Evolutionary conservation across 2,113 vertebrate species (phyloP).

Genomic region (Tragelaphus imberbis): DNA sequence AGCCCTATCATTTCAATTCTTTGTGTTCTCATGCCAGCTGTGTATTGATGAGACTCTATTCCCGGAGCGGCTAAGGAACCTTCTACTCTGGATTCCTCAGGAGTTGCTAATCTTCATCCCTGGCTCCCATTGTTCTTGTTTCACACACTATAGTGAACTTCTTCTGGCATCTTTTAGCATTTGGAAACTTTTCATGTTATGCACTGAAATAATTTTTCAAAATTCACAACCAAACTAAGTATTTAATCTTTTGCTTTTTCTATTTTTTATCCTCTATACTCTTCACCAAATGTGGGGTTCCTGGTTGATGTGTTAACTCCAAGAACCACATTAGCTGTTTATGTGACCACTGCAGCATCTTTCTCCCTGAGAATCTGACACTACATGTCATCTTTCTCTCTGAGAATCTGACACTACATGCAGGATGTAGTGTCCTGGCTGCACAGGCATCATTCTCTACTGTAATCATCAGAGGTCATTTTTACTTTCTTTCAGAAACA

Average conservation of each 20-base stretch:
- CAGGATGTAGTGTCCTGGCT: no score
- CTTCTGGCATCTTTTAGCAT: neutral
- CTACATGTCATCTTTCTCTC: neutral
- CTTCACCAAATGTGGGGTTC: neutral
- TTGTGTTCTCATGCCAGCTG: neutral
- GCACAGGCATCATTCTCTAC: neutral
- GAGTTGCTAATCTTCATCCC: neutral
- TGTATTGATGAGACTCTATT: neutral
- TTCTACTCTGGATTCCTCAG: neutral
- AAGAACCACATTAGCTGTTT: neutral
- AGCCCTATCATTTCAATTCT: neutral
- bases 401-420: neutral
- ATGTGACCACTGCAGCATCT: accelerated
- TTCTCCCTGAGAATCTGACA: neutral
- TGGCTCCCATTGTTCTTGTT: neutral
- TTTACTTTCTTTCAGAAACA: neutral
- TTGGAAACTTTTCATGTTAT: neutral
- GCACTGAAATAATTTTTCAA: neutral
- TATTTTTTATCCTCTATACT: neutral
- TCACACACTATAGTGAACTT: neutral
- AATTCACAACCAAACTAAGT: neutral
- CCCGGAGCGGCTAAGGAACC: neutral
- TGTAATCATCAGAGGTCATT: neutral
- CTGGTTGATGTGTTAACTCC: neutral
- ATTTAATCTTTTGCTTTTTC: neutral